Evolutionary conservation across 2,797 vertebrate species (phyloP).

Genomic region (Malurus splendens): DNA sequence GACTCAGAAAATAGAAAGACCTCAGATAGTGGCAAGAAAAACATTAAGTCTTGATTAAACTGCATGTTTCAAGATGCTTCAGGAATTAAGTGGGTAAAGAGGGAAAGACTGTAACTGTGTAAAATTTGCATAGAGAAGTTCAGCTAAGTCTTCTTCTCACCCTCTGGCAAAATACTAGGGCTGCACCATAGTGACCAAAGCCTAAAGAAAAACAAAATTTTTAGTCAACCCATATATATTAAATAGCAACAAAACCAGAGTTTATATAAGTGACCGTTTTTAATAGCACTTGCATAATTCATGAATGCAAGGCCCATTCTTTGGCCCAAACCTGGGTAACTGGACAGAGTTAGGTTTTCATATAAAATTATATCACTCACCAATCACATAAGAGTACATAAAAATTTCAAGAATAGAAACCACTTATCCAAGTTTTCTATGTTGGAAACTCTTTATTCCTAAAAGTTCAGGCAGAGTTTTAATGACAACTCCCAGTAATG

Average conservation of each 20-base stretch:
- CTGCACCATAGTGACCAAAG: neutral
- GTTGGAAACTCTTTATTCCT: neutral
- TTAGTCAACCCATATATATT: neutral
- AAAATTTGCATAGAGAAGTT: neutral
- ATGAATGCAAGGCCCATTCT: neutral
- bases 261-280: neutral
- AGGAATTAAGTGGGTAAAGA: neutral
- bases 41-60: neutral
- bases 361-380: neutral
- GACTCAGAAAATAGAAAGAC: neutral
- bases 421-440: neutral
- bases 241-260: neutral
- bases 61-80: neutral
- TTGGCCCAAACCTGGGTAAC: neutral
- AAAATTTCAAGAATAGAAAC: neutral
- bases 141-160: neutral
- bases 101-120: neutral
- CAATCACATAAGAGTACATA: neutral
- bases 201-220: neutral
- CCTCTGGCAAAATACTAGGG: neutral
- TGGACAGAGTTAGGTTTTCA: neutral
- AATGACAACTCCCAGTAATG: neutral
- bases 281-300: rapidly evolving
- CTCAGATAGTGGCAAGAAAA: neutral
- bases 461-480: neutral